Evolutionary conservation across 2,113 vertebrate genomes (phyloP).

Genomic region (Elachura formosa): DNA sequence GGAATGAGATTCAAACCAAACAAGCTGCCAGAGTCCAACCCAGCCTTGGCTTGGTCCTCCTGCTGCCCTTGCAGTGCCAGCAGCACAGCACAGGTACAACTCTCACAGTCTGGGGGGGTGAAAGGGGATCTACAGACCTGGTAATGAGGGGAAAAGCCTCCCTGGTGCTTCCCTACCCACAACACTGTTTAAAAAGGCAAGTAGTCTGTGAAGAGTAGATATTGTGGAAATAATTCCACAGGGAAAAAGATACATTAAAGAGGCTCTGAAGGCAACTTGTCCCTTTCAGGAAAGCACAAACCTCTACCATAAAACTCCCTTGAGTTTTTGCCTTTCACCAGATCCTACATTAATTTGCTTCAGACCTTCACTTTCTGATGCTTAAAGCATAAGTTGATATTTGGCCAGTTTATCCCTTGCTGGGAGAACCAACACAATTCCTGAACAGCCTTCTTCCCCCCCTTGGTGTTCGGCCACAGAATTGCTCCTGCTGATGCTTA

Average conservation of each 20-base stretch:
- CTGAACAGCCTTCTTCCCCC: not conserved
- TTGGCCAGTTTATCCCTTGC: not conserved
- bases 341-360: not conserved
- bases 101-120: not conserved
- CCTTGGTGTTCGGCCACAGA: not conserved
- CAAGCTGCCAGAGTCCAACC: not conserved
- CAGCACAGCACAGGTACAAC: not conserved
- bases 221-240: not conserved
- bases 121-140: fast-evolving
- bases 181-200: not conserved
- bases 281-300: not conserved
- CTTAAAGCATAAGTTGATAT: fast-evolving
- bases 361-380: not conserved
- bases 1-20: not conserved
- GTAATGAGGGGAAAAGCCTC: not conserved
- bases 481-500: fast-evolving
- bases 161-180: not conserved
- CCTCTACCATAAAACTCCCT: not conserved
- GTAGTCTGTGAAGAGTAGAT: not conserved
- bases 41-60: not conserved
- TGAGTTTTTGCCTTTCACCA: not conserved
- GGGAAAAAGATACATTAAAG: not conserved
- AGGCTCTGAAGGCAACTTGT: not conserved
- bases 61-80: fast-evolving
- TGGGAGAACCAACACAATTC: fast-evolving